A percentile compares a stretch with the other conserved stretches of the same genome.
Evolutionary conservation across 2,797 vertebrate species (phyloP).

Genomic region (Bucorvus abyssinicus): DNA sequence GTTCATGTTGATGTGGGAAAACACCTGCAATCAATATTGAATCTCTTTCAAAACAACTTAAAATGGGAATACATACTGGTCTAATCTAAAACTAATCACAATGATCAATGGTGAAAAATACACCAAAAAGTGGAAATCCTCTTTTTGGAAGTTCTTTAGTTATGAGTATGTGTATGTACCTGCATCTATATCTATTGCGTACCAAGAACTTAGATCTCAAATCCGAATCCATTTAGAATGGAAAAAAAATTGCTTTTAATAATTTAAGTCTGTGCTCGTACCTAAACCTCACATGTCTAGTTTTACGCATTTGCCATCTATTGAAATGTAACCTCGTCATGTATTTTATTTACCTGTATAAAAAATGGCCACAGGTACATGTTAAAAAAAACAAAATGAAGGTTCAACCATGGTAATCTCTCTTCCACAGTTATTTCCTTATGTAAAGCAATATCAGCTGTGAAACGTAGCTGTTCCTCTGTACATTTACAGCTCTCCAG

Average conservation of each 20-base stretch:
- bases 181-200: not conserved
- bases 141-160: not conserved
- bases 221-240: not conserved
- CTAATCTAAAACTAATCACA: constrained; percentile 58
- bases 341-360: not conserved
- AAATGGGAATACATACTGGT: constrained; percentile 53
- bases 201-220: not conserved
- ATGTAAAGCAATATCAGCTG: not conserved
- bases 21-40: constrained; percentile 62
- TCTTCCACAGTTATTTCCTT: not conserved
- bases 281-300: not conserved
- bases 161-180: not conserved
- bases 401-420: not conserved
- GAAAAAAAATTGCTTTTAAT: not conserved
- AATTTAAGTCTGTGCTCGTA: not conserved
- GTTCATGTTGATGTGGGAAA: constrained; percentile 61
- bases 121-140: constrained; percentile 41
- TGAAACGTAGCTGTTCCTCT: not conserved
- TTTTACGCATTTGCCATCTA: not conserved
- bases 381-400: not conserved
- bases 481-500: not conserved
- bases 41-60: constrained; percentile 52
- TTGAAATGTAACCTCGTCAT: not conserved
- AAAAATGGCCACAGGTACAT: not conserved
- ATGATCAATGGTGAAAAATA: constrained; percentile 57